Percentiles rank a stretch among this genome's conserved stretches.
These are phyloP conservation scores for Platyura marginata DNA, from an alignment of 1,140 invertebrate species.

Conservation along the genomic window DNA sequence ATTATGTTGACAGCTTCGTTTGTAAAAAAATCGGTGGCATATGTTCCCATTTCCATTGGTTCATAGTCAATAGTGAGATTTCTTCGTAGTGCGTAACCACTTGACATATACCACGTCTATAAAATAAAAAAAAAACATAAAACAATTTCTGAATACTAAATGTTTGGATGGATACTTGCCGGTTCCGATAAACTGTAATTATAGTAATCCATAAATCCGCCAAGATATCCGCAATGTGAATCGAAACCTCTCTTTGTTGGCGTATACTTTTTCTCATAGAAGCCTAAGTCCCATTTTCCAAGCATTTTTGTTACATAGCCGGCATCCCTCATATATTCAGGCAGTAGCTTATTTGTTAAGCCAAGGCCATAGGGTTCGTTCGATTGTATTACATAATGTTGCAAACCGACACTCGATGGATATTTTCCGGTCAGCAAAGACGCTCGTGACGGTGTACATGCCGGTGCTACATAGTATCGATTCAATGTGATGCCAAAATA, in stretches of 20 bases:
- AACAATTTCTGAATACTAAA: background rate
- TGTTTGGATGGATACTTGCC: slow-evolving; percentile 11
- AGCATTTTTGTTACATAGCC: slow-evolving; percentile 70
- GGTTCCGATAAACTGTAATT: slow-evolving; percentile 41
- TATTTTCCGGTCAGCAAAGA: slow-evolving; percentile 67
- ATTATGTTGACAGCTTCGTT: slow-evolving; percentile 51
- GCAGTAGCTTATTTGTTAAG: slow-evolving; percentile 46
- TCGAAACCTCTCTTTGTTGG: slow-evolving; percentile 70
- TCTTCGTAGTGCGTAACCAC: background rate
- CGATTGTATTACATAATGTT: slow-evolving; percentile 56
- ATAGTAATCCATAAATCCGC: slow-evolving; percentile 69
- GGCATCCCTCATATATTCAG: slow-evolving; percentile 50
- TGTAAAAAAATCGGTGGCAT: slow-evolving; percentile 62
- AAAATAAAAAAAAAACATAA: slow-evolving; percentile 1
- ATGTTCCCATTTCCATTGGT: slow-evolving; percentile 30
- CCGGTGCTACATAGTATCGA: slow-evolving; percentile 51
- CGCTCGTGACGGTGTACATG: slow-evolving; percentile 58
- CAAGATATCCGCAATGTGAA: slow-evolving; percentile 67
- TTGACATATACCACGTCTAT: slow-evolving; percentile 3
- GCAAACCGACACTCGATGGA: slow-evolving; percentile 60
- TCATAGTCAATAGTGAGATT: slow-evolving; percentile 13
- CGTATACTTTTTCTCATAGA: slow-evolving; percentile 46
- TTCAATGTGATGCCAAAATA: slow-evolving; percentile 59
- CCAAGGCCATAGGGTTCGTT: slow-evolving; percentile 54
- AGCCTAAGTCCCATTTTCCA: slow-evolving; percentile 86